phyloP scores from a whole-genome alignment of 1,140 invertebrate species.

The Bradysia coprophila region DNA sequence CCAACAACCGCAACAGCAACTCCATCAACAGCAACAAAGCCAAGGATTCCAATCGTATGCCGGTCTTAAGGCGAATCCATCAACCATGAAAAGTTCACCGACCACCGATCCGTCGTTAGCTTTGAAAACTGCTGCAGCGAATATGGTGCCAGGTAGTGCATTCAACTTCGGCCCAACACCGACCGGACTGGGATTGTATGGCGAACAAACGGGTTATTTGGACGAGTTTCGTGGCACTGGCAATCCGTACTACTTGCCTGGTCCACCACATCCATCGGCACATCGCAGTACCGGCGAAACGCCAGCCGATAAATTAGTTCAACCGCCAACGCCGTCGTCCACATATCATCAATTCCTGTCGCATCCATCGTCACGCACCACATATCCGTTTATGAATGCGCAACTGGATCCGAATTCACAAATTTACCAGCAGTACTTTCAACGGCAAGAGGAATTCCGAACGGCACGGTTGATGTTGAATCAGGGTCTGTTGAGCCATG shows the following conservation, averaged over 20 bases:
- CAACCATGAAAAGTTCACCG: slow-evolving; percentile 12
- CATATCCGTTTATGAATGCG: slow-evolving; percentile 33
- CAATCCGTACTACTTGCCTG: slow-evolving; percentile 32
- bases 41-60: slow-evolving; percentile 32
- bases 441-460: slow-evolving; percentile 35
- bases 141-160: slow-evolving; percentile 43
- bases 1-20: slow-evolving; percentile 7
- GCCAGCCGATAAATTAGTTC: slow-evolving; percentile 24
- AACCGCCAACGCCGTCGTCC: slow-evolving; percentile 18
- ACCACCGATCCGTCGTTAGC: slow-evolving; percentile 32
- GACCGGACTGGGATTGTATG: slow-evolving; percentile 30
- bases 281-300: slow-evolving; percentile 25
- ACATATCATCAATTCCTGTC: slow-evolving; percentile 23
- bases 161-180: slow-evolving; percentile 45
- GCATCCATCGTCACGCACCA: slow-evolving; percentile 26
- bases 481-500: slow-evolving; percentile 28
- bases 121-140: slow-evolving; percentile 30
- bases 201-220: slow-evolving; percentile 37
- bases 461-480: slow-evolving; percentile 33
- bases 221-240: slow-evolving; percentile 37
- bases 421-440: slow-evolving; percentile 47
- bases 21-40: slow-evolving; percentile 2
- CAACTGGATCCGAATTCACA: slow-evolving; percentile 34
- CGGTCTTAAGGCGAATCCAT: slow-evolving; percentile 20
- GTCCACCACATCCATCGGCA: slow-evolving; percentile 29